A percentile compares a stretch with the other conserved stretches of the same genome.
phyloP scores from a whole-genome alignment of 2,113 vertebrate genomes.

The Dolichallabes microphthalmus region DNA sequence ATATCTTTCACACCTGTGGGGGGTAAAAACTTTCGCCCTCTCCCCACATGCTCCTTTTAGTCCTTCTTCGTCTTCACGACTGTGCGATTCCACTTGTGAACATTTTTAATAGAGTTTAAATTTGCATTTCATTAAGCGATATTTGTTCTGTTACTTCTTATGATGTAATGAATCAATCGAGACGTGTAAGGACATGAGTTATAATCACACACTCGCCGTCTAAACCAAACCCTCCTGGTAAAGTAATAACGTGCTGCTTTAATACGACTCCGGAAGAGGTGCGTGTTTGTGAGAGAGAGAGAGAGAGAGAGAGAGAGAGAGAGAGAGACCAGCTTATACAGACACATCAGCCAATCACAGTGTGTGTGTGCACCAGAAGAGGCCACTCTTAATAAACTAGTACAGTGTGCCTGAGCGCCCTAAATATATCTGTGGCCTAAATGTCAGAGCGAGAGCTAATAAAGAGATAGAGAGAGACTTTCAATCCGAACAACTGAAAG shows the following conservation, averaged over 20 bases:
- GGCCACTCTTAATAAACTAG: slow-evolving; percentile 27
- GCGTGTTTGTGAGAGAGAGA: neutral
- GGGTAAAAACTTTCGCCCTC: too few species aligned
- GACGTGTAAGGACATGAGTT: neutral
- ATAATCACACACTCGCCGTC: neutral
- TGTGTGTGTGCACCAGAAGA: slow-evolving; percentile 3
- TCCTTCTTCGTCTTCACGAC: too few species aligned
- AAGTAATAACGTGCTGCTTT: neutral
- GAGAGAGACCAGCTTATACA: neutral
- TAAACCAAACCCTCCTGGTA: neutral
- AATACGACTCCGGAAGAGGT: neutral
- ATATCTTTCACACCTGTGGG: too few species aligned
- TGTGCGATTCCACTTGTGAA: too few species aligned
- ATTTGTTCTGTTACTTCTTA: neutral
- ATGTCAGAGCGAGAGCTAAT: slow-evolving; percentile 68
- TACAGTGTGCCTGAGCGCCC: slow-evolving; percentile 8
- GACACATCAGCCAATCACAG: neutral
- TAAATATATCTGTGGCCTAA: slow-evolving; percentile 57
- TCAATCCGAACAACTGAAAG: slow-evolving; percentile 54
- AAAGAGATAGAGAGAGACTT: slow-evolving; percentile 58
- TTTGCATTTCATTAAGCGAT: neutral
- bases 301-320: neutral
- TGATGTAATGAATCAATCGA: neutral
- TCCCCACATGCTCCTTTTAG: too few species aligned
- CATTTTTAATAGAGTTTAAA: neutral